phyloP scores from a whole-genome alignment of 35 echinoderm and acorn worm genomes.

The Stichopus chloronotus region DNA sequence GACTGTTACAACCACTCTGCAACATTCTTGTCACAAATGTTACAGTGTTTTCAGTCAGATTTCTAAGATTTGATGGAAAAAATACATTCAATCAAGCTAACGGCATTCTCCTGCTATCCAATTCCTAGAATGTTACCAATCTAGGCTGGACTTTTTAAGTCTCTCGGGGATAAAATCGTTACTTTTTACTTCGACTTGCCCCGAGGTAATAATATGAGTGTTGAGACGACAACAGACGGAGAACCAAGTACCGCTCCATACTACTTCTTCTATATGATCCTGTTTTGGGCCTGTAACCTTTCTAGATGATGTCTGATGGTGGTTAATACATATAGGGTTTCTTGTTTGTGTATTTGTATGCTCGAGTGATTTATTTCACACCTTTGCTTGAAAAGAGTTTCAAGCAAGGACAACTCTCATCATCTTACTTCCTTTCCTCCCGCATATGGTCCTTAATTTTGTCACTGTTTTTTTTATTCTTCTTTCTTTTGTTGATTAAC shows the following conservation, averaged over 20 bases:
- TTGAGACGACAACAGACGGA: constrained; percentile 29
- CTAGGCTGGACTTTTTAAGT: neutral
- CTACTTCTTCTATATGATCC: neutral
- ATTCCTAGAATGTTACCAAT: constrained; percentile 15
- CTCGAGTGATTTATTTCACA: constrained; percentile 47
- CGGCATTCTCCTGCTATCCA: neutral
- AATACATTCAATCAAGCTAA: neutral
- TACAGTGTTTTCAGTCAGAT: constrained; percentile 9
- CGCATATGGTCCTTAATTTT: no score
- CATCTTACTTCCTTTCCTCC: neutral
- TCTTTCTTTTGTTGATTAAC: no score
- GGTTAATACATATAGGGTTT: constrained; percentile 20
- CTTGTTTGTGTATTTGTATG: constrained; percentile 49
- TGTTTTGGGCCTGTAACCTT: neutral
- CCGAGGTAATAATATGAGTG: constrained; percentile 19
- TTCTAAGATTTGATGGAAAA: neutral
- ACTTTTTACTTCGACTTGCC: neutral
- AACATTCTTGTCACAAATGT: neutral
- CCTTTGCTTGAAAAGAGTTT: neutral
- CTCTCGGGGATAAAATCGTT: neutral
- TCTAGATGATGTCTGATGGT: neutral
- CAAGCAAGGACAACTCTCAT: constrained; percentile 2
- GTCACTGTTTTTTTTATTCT: no score
- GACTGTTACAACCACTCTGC: neutral
- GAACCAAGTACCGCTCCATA: neutral